A percentile compares a stretch with the other conserved stretches of the same genome.
Evolutionary conservation across 2,888 invertebrate genomes (phyloP).

Genomic region (Vandiemenella viatica): DNA sequence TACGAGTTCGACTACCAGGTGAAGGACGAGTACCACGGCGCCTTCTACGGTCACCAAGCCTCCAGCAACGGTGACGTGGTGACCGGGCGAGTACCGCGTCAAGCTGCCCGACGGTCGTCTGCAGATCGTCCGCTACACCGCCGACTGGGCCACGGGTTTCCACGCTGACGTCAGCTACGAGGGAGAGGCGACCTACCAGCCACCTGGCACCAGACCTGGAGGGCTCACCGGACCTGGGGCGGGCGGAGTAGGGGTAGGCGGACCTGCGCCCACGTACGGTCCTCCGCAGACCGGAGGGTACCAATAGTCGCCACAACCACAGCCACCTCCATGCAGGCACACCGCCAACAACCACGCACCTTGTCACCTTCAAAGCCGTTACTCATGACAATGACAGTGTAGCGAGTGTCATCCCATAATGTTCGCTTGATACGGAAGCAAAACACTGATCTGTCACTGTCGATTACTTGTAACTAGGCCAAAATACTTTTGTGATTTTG

Average conservation of each 20-base stretch:
- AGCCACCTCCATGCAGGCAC: too few relatives aligned
- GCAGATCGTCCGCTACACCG: constrained; percentile 72
- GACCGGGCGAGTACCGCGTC: constrained; percentile 65
- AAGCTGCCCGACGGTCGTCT: constrained; percentile 71
- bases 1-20: constrained; percentile 80
- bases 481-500: too few relatives aligned
- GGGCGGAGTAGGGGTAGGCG: background rate
- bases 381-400: too few relatives aligned
- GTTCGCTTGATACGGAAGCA: too few relatives aligned
- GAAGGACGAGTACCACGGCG: constrained; percentile 61
- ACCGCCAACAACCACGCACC: too few relatives aligned
- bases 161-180: constrained; percentile 73
- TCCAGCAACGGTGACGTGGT: constrained; percentile 74
- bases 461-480: too few relatives aligned
- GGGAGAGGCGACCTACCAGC: constrained; percentile 44
- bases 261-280: background rate
- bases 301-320: too few relatives aligned
- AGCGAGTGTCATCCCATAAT: too few relatives aligned
- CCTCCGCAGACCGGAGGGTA: too few relatives aligned
- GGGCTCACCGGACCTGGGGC: background rate
- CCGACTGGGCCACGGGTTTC: constrained; percentile 81
- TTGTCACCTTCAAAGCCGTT: too few relatives aligned
- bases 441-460: too few relatives aligned
- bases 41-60: constrained; percentile 76
- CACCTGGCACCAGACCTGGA: constrained; percentile 13